Evolutionary conservation across 1,140 invertebrate species (phyloP), one percentile per base, ranked within the genome.

Genomic region (Anoplolepis gracilipes): DNA sequence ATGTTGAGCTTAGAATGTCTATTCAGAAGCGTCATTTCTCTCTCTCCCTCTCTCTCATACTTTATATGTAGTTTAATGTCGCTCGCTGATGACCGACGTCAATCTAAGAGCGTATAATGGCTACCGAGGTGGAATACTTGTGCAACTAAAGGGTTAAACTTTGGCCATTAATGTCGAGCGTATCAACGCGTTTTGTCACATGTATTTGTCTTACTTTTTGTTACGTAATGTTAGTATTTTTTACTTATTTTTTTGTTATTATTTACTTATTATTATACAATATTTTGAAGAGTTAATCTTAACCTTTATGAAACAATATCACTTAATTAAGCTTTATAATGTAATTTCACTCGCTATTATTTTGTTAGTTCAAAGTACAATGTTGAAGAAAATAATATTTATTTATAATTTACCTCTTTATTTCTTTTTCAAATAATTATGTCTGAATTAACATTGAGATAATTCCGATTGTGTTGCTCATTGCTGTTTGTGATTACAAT

Each of bases 71-170:
- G 65, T 81, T 59, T 72, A 82, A 72, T 42, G 67, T 73, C 55
- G 30, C 55, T 55, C 36, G 78, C 53, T 73, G 78, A 82, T 82
- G 67, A 82, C 53, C 67, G 33, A 53, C 78, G 61, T 72, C 67
- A 82, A 73, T 82, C 53, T 72, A 53, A 79, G 42, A 79, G 36
- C 36, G 30, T 69, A 46, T 82, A 82, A 82, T 82, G 28, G 53
- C 25, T 46, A 61, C 16, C 16, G 49, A 59, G 53, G 39, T 25
- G 36, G 25, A 19, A 81, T 72, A 82, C 67, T 82, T 82, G 67
- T 42, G 55, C 78, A 33, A 59, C 25, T 82, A 82, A 82, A 73
- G 36, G 78, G 67, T 82, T 82, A 82, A 82, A 82, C 78, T 82
- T 82, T 82, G 36, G 25, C 53, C 53, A 82, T 82, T 82, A 82